Evolutionary conservation across 1,140 invertebrate species (phyloP).

Genomic region (Drosophila nasuta): DNA sequence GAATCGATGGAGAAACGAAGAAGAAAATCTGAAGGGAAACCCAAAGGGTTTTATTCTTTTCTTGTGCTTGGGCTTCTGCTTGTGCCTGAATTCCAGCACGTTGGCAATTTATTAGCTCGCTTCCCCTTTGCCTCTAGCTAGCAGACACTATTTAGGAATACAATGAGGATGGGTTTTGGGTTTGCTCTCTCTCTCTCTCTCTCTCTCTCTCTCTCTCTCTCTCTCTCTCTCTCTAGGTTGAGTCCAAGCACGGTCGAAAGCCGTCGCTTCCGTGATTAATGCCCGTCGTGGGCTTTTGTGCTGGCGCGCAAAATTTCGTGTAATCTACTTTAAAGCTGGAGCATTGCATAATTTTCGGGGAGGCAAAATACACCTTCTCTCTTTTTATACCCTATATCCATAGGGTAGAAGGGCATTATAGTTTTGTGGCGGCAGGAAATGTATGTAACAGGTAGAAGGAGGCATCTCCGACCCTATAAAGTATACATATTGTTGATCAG

Average conservation of each 20-base stretch:
- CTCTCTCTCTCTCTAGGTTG: not conserved
- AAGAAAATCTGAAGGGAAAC: constrained; percentile 63
- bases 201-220: too few relatives aligned
- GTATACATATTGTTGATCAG: too few relatives aligned
- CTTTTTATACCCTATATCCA: too few relatives aligned
- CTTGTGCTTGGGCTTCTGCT: not conserved
- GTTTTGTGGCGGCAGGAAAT: too few relatives aligned
- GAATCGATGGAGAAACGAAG: not conserved
- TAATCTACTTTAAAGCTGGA: constrained; percentile 81
- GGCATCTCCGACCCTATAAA: too few relatives aligned
- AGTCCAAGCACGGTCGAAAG: constrained; percentile 17
- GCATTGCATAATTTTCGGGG: constrained; percentile 75
- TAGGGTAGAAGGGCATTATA: too few relatives aligned
- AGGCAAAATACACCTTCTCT: too few relatives aligned
- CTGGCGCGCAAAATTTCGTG: constrained; percentile 69
- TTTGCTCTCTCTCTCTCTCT: not conserved
- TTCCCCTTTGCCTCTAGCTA: too few relatives aligned
- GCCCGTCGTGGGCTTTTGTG: constrained; percentile 81
- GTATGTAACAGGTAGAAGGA: too few relatives aligned
- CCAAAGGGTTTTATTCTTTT: constrained; percentile 61
- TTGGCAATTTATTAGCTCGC: constrained; percentile 76
- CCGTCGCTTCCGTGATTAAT: constrained; percentile 68
- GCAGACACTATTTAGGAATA: constrained; percentile 55
- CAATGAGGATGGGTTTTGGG: constrained; percentile 23
- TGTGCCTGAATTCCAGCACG: constrained; percentile 66